phyloP scores from a whole-genome alignment of 2,797 vertebrate species.

The Gallinago solitaria region DNA sequence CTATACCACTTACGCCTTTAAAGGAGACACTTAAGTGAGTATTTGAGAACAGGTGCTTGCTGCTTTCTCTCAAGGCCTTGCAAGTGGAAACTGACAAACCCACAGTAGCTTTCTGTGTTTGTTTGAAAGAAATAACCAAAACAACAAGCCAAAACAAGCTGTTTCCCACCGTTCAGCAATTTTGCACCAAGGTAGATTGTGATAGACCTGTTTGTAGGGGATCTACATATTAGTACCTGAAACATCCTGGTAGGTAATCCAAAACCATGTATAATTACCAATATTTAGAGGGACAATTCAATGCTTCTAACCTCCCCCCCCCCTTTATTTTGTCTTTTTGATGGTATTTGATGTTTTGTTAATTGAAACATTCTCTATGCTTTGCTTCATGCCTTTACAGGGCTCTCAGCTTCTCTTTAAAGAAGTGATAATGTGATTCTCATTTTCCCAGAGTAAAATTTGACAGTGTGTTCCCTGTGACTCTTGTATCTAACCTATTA shows the following conservation, averaged over 20 bases:
- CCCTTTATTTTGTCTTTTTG: not conserved
- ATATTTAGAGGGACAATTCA: not conserved
- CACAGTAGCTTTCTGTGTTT: fast-evolving
- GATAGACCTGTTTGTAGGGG: not conserved
- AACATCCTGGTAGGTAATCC: not conserved
- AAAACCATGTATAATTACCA: fast-evolving
- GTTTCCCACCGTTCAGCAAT: fast-evolving
- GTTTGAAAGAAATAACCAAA: not conserved
- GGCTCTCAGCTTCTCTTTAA: not conserved
- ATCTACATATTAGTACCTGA: fast-evolving
- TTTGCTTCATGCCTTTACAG: not conserved
- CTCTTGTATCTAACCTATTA: too few species aligned
- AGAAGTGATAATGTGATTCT: not conserved
- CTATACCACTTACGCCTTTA: too few species aligned
- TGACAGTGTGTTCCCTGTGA: not conserved
- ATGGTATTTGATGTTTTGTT: not conserved
- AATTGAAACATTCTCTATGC: not conserved
- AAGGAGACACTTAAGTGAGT: too few species aligned
- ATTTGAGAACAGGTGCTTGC: too few species aligned
- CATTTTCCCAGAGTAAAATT: not conserved
- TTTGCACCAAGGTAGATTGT: not conserved
- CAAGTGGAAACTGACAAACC: fast-evolving
- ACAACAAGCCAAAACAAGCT: too few species aligned
- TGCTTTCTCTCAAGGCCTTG: fast-evolving
- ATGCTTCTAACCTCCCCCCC: too few species aligned